phyloP scores from a whole-genome alignment of 2,888 invertebrate genomes.

The Suillia variegata region DNA sequence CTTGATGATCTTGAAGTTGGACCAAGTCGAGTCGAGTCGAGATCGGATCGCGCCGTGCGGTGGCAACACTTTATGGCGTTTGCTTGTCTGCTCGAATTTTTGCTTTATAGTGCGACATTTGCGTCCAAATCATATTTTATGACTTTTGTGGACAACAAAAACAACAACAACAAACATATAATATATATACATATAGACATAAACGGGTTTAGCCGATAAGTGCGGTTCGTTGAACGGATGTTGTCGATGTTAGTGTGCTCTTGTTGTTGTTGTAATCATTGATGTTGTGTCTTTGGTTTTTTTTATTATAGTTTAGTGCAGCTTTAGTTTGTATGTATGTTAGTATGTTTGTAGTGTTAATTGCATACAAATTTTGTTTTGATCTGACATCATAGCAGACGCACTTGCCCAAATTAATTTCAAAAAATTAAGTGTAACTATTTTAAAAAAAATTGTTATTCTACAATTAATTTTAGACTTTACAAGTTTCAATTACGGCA shows the following conservation, averaged over 20 bases:
- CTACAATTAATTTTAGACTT: too few relatives aligned
- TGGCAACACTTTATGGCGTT: constrained; percentile 27
- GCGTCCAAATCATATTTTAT: constrained; percentile 52
- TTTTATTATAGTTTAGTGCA: neutral
- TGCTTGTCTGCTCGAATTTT: constrained; percentile 33
- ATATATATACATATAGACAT: too few relatives aligned
- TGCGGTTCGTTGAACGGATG: constrained; percentile 31
- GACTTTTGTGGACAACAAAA: constrained; percentile 40
- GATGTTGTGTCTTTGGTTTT: too few relatives aligned
- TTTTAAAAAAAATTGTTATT: too few relatives aligned
- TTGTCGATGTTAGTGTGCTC: neutral
- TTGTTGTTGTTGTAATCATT: neutral
- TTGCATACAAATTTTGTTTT: too few relatives aligned
- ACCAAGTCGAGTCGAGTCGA: neutral
- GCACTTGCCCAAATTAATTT: constrained; percentile 29
- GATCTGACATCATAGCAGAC: too few relatives aligned
- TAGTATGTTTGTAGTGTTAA: constrained; percentile 13
- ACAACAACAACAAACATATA: too few relatives aligned
- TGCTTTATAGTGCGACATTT: constrained; percentile 41
- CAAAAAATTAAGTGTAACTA: too few relatives aligned
- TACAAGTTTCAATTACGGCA: too few relatives aligned
- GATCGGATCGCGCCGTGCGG: neutral
- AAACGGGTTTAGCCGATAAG: constrained; percentile 41
- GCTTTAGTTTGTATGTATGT: neutral
- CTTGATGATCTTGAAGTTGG: neutral